Conservation (phyloP, 2,797 vertebrate species). For the Cyprinodon diabolis region DNA sequence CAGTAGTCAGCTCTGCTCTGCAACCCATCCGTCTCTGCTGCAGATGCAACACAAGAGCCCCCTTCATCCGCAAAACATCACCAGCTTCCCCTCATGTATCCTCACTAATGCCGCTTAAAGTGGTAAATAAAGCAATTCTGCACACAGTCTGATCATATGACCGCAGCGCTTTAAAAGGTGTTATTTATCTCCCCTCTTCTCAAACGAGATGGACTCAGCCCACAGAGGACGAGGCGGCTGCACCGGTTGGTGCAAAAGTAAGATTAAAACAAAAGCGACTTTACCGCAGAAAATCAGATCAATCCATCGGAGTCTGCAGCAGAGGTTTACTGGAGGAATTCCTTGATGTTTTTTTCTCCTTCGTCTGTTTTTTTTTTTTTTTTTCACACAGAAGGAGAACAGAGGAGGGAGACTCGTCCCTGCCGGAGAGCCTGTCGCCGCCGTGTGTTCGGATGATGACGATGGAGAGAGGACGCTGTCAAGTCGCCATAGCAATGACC, state of each 20-base stretch:
- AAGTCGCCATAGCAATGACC: background rate
- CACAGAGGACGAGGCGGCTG: slow-evolving; percentile 69
- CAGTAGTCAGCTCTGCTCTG: slow-evolving; percentile 68
- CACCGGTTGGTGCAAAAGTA: slow-evolving; percentile 64
- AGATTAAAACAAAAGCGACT: slow-evolving; percentile 31
- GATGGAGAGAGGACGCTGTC: slow-evolving; percentile 33
- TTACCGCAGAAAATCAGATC: slow-evolving; percentile 76
- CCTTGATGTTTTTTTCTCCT: slow-evolving; percentile 30
- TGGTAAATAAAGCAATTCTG: background rate
- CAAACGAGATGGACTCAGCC: slow-evolving; percentile 58
- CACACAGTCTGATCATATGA: slow-evolving; percentile 8
- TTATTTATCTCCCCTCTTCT: slow-evolving; percentile 48
- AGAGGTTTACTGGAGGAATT: slow-evolving; percentile 24
- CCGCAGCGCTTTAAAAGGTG: slow-evolving; percentile 20
- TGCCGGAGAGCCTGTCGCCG: slow-evolving; percentile 76
- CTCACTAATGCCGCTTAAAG: background rate
- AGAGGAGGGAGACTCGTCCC: slow-evolving; percentile 71
- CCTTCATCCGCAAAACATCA: slow-evolving; percentile 73
- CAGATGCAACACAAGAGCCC: slow-evolving; percentile 68
- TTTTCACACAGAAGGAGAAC: slow-evolving; percentile 55
- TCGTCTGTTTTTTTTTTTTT: slow-evolving; percentile 29
- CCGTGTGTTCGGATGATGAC: slow-evolving; percentile 82
- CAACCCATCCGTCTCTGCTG: slow-evolving; percentile 77
- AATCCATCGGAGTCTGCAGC: slow-evolving; percentile 75
- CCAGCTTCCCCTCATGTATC: background rate